phyloP scores from a whole-genome alignment of 2,888 invertebrate genomes.

The Anthophora plumipes region DNA sequence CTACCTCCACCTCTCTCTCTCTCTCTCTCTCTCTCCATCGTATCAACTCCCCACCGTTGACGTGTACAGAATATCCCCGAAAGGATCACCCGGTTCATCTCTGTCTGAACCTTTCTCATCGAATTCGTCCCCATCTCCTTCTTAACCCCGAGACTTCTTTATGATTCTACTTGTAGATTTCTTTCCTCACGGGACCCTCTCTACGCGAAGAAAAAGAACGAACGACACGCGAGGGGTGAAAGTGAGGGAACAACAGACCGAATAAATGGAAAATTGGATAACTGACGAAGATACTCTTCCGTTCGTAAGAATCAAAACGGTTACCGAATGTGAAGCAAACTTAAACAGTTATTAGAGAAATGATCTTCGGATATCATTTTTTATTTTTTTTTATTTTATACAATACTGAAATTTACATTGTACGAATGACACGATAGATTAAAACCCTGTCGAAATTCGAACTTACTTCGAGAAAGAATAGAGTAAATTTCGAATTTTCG shows the following conservation, averaged over 20 bases:
- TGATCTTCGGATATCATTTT: too few species aligned
- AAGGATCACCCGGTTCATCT: conserved; percentile 20
- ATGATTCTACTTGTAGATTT: conserved; percentile 3
- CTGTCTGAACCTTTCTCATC: background rate
- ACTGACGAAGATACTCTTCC: background rate
- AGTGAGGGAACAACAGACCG: background rate
- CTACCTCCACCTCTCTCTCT: conserved; percentile 21
- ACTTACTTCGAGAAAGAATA: too few species aligned
- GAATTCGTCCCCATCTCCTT: too few species aligned
- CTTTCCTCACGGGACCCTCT: background rate
- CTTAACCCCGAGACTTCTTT: background rate
- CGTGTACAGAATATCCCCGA: conserved; percentile 49
- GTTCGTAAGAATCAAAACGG: too few species aligned
- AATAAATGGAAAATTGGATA: conserved; percentile 13
- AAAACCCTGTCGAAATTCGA: too few species aligned
- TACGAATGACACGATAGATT: too few species aligned
- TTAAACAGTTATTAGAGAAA: too few species aligned
- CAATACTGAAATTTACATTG: too few species aligned
- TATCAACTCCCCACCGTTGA: conserved; percentile 21
- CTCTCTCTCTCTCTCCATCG: background rate
- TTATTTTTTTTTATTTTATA: too few species aligned
- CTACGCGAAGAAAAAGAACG: too few species aligned
- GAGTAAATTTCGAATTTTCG: too few species aligned
- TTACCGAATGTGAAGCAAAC: too few species aligned
- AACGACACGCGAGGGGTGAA: background rate